Evolutionary conservation across 1,140 invertebrate species (phyloP).

Genomic region (Thaumatotibia leucotreta): DNA sequence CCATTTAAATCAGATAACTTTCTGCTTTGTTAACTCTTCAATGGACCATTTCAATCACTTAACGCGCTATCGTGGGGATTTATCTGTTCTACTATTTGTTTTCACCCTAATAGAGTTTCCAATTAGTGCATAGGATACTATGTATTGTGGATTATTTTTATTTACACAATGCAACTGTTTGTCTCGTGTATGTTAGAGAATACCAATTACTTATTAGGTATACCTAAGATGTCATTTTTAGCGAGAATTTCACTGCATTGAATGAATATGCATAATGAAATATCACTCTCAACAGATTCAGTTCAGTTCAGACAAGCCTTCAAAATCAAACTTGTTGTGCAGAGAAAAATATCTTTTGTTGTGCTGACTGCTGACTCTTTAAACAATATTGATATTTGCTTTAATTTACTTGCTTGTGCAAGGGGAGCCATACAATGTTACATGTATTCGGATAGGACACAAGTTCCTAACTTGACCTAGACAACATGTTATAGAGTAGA

Average conservation of each 20-base stretch:
- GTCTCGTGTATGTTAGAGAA: background rate
- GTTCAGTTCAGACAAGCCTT: no score
- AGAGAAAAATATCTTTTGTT: no score
- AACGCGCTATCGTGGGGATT: background rate
- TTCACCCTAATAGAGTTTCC: background rate
- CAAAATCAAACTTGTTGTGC: no score
- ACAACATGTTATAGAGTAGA: background rate
- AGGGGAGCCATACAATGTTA: background rate
- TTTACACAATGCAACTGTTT: background rate
- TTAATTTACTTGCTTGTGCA: background rate
- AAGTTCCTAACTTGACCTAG: background rate
- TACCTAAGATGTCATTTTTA: background rate
- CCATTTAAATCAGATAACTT: background rate
- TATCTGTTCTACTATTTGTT: background rate
- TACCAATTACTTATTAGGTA: background rate
- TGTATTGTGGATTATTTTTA: background rate
- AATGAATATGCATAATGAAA: no score
- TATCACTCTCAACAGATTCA: no score
- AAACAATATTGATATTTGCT: background rate
- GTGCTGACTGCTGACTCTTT: no score
- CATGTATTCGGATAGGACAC: background rate
- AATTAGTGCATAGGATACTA: background rate
- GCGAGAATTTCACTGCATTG: background rate
- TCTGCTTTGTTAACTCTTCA: background rate
- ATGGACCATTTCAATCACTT: background rate